Evolutionary conservation across 2,797 vertebrate species (phyloP).

Genomic region (Acomys russatus): DNA sequence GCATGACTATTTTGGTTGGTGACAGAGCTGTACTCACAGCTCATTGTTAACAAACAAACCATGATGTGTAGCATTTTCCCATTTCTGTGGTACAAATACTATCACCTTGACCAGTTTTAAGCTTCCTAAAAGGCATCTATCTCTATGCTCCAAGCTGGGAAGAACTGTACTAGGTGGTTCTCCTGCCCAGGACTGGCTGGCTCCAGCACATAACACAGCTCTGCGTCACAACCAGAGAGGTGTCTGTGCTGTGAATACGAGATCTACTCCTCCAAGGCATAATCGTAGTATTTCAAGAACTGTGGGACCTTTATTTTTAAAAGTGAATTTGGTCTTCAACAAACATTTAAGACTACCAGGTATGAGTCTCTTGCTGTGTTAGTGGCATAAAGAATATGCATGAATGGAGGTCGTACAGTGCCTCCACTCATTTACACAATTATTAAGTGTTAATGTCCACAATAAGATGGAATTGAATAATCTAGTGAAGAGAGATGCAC

Average conservation of each 20-base stretch:
- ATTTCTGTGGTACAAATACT: neutral
- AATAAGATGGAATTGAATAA: neutral
- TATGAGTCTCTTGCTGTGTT: neutral
- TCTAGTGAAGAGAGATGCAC: neutral
- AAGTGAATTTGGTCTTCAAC: neutral
- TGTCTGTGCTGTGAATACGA: neutral
- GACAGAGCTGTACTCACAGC: neutral
- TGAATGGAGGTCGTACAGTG: neutral
- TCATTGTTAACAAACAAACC: neutral
- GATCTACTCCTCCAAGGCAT: neutral
- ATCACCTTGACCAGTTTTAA: neutral
- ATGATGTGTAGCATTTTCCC: neutral
- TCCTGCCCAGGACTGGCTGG: rapidly evolving
- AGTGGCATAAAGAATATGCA: neutral
- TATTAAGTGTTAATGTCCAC: neutral
- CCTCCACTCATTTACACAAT: neutral
- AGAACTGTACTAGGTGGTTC: neutral
- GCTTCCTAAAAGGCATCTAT: neutral
- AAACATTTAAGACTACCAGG: neutral
- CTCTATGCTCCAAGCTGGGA: neutral
- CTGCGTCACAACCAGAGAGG: neutral
- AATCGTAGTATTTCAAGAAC: neutral
- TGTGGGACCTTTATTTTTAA: neutral
- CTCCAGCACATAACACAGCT: neutral
- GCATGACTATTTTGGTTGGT: neutral